These are phyloP conservation scores for Chorisops tibialis DNA, from an alignment of 2,888 invertebrate genomes.

Conservation along the genomic window DNA sequence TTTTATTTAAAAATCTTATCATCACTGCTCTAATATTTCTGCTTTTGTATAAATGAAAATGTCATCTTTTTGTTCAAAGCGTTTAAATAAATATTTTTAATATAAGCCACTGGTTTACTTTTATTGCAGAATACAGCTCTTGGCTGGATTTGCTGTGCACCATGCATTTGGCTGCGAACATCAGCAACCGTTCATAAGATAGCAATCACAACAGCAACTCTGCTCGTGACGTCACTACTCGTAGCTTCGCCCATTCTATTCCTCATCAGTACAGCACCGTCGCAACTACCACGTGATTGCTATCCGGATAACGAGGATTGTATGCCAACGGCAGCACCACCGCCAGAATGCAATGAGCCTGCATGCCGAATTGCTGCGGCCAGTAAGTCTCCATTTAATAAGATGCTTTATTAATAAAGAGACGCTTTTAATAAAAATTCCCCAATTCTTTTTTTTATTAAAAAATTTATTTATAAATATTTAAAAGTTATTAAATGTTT, in stretches of 20 bases:
- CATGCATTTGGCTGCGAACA: conserved; percentile 57
- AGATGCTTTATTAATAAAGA: too few relatives aligned
- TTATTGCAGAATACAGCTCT: conserved; percentile 44
- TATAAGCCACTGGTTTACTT: conserved; percentile 9
- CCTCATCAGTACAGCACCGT: conserved; percentile 55
- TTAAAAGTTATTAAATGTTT: too few relatives aligned
- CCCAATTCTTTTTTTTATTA: too few relatives aligned
- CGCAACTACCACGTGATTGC: conserved; percentile 47
- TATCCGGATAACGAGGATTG: conserved; percentile 48
- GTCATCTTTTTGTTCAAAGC: too few relatives aligned
- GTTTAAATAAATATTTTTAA: too few relatives aligned
- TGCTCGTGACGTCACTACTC: conserved; percentile 59
- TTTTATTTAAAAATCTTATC: too few relatives aligned
- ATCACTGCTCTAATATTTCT: too few relatives aligned
- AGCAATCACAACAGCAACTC: conserved; percentile 58
- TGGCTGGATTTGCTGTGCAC: conserved; percentile 60
- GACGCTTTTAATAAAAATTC: too few relatives aligned
- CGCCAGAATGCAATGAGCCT: conserved; percentile 46
- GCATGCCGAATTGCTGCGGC: conserved; percentile 47
- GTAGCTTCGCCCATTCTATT: conserved; percentile 61
- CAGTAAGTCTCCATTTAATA: too few relatives aligned
- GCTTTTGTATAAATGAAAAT: too few relatives aligned
- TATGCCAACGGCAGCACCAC: conserved; percentile 44
- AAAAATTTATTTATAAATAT: too few relatives aligned
- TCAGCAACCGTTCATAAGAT: conserved; percentile 60